Evolutionary conservation across 2,113 vertebrate genomes (phyloP).

Genomic region (Heterochromis multidens): DNA sequence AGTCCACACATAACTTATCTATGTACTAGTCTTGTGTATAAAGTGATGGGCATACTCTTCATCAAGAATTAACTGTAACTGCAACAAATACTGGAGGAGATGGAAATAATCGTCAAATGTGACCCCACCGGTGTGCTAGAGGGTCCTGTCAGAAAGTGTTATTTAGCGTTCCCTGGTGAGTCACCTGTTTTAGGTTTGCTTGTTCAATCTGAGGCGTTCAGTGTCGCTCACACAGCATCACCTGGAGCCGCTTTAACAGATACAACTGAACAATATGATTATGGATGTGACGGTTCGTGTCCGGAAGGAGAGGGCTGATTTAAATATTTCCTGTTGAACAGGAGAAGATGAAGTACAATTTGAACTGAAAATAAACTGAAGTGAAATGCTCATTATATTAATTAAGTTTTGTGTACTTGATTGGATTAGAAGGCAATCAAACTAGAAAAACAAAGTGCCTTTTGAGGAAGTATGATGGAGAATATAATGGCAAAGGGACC

Average conservation of each 20-base stretch:
- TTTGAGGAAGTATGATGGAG: not conserved
- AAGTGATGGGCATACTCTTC: not conserved
- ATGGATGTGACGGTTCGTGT: not conserved
- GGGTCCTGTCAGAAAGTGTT: constrained; percentile 26
- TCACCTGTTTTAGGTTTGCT: constrained; percentile 4
- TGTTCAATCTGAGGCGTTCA: not conserved
- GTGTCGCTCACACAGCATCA: not conserved
- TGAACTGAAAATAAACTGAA: not conserved
- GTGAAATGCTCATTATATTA: not conserved
- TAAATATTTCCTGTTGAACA: not conserved
- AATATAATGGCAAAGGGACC: not conserved
- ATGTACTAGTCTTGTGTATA: not conserved
- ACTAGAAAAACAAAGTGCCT: not conserved
- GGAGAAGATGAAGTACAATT: not conserved
- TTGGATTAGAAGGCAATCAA: not conserved
- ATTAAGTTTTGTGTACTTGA: not conserved
- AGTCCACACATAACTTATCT: not conserved
- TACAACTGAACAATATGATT: not conserved
- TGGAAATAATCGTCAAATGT: constrained; percentile 9
- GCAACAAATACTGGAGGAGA: not conserved
- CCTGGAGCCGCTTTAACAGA: not conserved
- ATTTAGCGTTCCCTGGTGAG: not conserved
- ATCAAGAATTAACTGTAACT: not conserved
- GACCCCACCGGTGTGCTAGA: not conserved
- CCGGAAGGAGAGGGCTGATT: not conserved